Base-by-base conservation (phyloP, 2,113 vertebrate genomes). In the Charina bottae region DNA sequence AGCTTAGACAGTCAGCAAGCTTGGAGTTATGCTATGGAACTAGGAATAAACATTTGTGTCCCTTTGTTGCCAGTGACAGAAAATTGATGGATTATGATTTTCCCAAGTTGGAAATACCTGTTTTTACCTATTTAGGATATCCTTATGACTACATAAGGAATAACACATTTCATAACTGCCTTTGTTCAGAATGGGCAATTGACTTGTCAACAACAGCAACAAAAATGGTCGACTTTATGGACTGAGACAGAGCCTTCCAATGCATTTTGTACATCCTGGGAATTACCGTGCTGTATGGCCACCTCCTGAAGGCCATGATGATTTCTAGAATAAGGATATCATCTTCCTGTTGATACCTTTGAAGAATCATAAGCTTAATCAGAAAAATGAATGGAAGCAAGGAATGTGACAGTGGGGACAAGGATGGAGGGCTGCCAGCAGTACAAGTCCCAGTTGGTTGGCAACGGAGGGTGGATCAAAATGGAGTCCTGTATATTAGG, bases 311-410 rank as follows among this genome's bases (percentile, higher is more conserved):
- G 98, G 98, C 98, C 97, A 99, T 96, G 96, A 99, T 99, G 98
- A 97, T 96, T 97, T 97, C 93, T 98, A 97, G 96, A 96, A 97
- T 95, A 95, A 97, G 97, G 98, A 98, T 98, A 95, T 97, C 98
- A 98, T 98, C 98, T 98, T 97, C 96, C 96, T 98, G 98, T 98
- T 99, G 98, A 99, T 99, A 98, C 95, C 98, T 99, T 97, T 97
- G 97, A 98, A 98, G 98, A 97, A 97, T 98, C 95, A 93, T 96
- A 97, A 97, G 97, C 98, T 98, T 98, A 98, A 97, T 97, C 98
- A 97, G 98, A 98, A 98, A 98, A 98, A 99, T 99, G 99, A 99
- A 99, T 98, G 99, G 99, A 97, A 99, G 98, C 98, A 99, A 99
- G 97, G 99, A 99, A 96, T 98, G 98, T 97, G 99, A 99, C 95